phyloP scores from a whole-genome alignment of 92 coral and sea anemone species.

The Nematostella vectensis region DNA sequence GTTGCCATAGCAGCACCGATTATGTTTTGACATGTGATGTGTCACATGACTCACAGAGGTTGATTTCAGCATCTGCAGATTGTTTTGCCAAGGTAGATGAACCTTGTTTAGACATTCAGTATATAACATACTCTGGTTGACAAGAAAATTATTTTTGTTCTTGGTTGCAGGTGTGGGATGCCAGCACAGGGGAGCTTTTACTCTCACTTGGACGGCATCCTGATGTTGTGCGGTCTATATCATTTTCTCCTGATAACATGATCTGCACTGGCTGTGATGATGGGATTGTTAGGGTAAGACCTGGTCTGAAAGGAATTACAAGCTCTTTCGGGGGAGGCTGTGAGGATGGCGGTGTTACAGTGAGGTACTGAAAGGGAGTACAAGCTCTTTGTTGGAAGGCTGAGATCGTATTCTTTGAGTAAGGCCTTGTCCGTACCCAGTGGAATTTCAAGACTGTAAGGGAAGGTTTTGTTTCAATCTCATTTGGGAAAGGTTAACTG shows the following conservation, averaged over 20 bases:
- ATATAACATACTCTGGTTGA: not conserved
- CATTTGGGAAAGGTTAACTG: too few relatives aligned
- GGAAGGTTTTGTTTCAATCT: too few relatives aligned
- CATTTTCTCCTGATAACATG: conserved; percentile 58
- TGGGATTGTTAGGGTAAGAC: conserved; percentile 75
- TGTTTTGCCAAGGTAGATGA: conserved; percentile 90
- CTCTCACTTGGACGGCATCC: conserved; percentile 75
- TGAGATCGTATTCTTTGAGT: too few relatives aligned
- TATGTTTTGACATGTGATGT: conserved; percentile 74
- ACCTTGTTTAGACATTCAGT: conserved; percentile 1
- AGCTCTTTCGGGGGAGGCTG: not conserved
- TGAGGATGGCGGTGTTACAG: conserved; percentile 1
- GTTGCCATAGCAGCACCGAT: conserved; percentile 68
- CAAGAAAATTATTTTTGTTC: too few relatives aligned
- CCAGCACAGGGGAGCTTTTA: conserved; percentile 45
- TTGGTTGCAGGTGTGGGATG: conserved; percentile 73
- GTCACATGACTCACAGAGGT: conserved; percentile 60
- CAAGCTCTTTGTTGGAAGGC: too few relatives aligned
- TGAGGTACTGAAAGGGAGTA: too few relatives aligned
- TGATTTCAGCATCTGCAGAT: conserved; percentile 82
- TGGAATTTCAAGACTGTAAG: too few relatives aligned
- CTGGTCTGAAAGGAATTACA: too few relatives aligned
- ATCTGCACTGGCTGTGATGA: conserved; percentile 95
- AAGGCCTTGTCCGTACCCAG: too few relatives aligned
- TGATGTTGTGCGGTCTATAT: conserved; percentile 83